Evolutionary conservation across 1,140 invertebrate genomes (phyloP).

Genomic region (Pteromalus puparum): DNA sequence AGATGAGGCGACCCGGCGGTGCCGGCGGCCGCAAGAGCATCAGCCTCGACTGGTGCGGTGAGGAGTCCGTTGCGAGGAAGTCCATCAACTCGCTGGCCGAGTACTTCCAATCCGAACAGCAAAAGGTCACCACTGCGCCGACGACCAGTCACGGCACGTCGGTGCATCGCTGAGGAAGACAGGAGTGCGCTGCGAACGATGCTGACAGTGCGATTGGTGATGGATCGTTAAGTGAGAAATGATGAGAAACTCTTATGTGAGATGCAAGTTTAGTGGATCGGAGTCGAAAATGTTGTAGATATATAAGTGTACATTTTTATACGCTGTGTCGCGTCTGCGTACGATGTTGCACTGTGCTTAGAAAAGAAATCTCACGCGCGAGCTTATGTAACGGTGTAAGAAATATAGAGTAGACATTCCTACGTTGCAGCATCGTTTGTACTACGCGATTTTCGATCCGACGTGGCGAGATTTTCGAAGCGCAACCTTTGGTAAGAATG

Average conservation of each 20-base stretch:
- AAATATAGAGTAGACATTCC: background rate
- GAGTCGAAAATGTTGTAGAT: no score
- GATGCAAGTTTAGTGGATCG: no score
- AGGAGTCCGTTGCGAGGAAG: constrained; percentile 68
- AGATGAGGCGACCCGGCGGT: constrained; percentile 71
- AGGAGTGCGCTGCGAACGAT: background rate
- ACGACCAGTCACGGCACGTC: background rate
- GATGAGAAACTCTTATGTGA: no score
- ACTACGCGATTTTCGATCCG: background rate
- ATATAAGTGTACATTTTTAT: background rate
- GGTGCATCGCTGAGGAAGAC: constrained; percentile 26
- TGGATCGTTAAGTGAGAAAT: no score
- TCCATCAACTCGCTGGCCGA: constrained; percentile 73
- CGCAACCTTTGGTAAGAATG: background rate
- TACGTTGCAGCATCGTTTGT: background rate
- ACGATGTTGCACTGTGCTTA: background rate
- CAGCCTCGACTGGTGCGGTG: constrained; percentile 71
- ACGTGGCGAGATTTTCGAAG: background rate
- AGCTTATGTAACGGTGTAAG: background rate
- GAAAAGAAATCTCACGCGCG: background rate
- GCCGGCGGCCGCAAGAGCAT: constrained; percentile 66
- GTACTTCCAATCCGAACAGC: constrained; percentile 71
- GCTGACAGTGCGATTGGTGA: no score
- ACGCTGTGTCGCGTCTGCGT: background rate
- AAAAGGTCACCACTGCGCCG: constrained; percentile 54